Evolutionary conservation across 2,113 vertebrate genomes (phyloP).

Genomic region (Antechinus stuartii): DNA sequence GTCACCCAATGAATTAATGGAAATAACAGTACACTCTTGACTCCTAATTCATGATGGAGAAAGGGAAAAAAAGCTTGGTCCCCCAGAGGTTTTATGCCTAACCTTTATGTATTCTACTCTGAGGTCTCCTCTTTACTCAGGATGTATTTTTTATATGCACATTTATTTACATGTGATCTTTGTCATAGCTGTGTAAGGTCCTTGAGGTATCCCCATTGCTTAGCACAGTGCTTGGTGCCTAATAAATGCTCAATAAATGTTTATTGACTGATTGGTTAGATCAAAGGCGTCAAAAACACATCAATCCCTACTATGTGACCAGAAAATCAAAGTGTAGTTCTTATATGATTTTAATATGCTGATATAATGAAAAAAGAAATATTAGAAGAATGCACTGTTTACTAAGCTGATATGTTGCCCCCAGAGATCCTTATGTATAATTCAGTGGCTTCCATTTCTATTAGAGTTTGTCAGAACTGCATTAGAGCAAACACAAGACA

Average conservation of each 20-base stretch:
- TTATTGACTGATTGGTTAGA: not conserved
- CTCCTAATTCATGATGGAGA: not conserved
- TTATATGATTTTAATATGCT: not conserved
- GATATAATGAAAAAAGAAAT: not conserved
- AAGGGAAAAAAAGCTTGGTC: not conserved
- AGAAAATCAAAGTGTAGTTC: not conserved
- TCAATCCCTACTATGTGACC: not conserved
- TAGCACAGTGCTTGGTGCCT: not conserved
- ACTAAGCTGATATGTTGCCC: not conserved
- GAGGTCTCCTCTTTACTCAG: not conserved
- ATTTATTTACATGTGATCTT: not conserved
- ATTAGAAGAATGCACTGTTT: not conserved
- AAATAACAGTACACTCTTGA: not conserved
- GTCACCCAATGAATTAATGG: not conserved
- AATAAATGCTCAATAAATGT: not conserved
- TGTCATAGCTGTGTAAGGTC: not conserved
- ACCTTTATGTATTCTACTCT: not conserved
- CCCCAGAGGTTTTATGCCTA: not conserved
- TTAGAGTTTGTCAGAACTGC: not conserved
- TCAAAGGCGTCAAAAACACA: not conserved
- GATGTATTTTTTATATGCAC: not conserved
- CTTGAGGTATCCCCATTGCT: not conserved
- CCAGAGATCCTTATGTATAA: not conserved
- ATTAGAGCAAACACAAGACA: not conserved
- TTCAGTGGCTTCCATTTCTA: not conserved